Evolutionary conservation across 1,140 invertebrate species (phyloP).

Genomic region (Heliconius eleuchia): DNA sequence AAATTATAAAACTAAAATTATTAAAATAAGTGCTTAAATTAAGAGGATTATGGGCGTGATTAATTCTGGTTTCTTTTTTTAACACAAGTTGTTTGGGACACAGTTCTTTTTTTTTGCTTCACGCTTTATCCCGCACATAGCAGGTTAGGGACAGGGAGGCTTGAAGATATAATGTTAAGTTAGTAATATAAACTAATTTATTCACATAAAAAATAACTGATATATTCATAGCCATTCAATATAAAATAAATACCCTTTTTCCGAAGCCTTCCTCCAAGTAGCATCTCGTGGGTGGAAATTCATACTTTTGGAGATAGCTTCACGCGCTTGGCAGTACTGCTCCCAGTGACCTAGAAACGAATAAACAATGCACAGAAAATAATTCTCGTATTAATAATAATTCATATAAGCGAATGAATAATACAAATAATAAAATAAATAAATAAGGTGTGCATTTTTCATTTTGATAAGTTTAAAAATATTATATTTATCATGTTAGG

Average conservation of each 20-base stretch:
- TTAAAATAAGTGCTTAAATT: too few relatives aligned
- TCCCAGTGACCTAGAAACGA: conserved; percentile 52
- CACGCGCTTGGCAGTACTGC: conserved; percentile 58
- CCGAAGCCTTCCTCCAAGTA: conserved; percentile 44
- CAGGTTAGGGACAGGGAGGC: too few relatives aligned
- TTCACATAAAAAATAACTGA: too few relatives aligned
- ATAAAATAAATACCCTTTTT: conserved; percentile 43
- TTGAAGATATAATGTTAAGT: too few relatives aligned
- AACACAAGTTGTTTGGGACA: too few relatives aligned
- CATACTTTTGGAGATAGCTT: conserved; percentile 53
- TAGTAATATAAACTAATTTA: too few relatives aligned
- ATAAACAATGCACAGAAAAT: conserved; percentile 12
- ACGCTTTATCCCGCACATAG: too few relatives aligned
- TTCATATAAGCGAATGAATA: background rate
- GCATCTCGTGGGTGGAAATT: conserved; percentile 44
- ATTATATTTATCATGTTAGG: background rate
- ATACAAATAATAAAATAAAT: background rate
- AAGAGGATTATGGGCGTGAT: too few relatives aligned
- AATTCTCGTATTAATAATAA: background rate
- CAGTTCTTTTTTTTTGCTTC: too few relatives aligned
- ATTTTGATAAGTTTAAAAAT: background rate
- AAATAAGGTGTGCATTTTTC: background rate
- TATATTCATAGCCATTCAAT: too few relatives aligned
- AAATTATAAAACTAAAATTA: too few relatives aligned
- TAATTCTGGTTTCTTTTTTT: too few relatives aligned